Conservation (phyloP, 2,797 vertebrate genomes). For the Mus caroli region DNA sequence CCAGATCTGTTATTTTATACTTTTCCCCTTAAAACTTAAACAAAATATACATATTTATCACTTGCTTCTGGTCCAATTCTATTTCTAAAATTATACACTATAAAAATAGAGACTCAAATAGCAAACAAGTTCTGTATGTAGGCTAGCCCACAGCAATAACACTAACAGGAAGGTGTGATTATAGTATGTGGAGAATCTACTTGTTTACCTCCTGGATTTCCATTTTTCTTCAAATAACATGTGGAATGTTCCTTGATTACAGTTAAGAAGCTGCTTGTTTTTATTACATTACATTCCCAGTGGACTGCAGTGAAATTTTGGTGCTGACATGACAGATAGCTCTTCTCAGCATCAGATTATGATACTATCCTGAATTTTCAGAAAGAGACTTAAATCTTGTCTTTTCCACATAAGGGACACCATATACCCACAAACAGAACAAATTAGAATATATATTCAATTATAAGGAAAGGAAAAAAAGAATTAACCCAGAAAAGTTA, state of each 20-base stretch:
- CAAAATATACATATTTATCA: conserved; percentile 67
- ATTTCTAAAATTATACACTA: conserved; percentile 70
- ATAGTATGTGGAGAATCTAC: conserved; percentile 79
- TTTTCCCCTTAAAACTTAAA: conserved; percentile 52
- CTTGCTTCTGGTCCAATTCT: conserved; percentile 51
- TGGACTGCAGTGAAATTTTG: conserved; percentile 80
- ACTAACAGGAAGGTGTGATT: conserved; percentile 80
- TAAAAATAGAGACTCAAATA: conserved; percentile 82
- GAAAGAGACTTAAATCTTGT: conserved; percentile 72
- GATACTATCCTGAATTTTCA: conserved; percentile 13
- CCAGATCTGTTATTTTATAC: conserved; percentile 33
- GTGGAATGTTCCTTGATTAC: conserved; percentile 85
- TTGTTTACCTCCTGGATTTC: conserved; percentile 81
- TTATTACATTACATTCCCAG: conserved; percentile 76
- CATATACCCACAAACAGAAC: conserved; percentile 42
- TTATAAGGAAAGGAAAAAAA: conserved; percentile 28
- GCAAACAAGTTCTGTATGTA: conserved; percentile 79
- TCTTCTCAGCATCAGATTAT: conserved; percentile 45
- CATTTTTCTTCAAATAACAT: conserved; percentile 73
- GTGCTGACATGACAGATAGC: conserved; percentile 80
- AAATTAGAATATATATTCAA: conserved; percentile 28
- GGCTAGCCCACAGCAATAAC: conserved; percentile 76
- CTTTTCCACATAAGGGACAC: conserved; percentile 61
- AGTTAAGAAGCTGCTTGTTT: conserved; percentile 79
- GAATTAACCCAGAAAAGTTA: conserved; percentile 65